A percentile compares a stretch with the other conserved stretches of the same genome.
Evolutionary conservation across 2,888 invertebrate species (phyloP).

Genomic region (Pherbina coryleti): DNA sequence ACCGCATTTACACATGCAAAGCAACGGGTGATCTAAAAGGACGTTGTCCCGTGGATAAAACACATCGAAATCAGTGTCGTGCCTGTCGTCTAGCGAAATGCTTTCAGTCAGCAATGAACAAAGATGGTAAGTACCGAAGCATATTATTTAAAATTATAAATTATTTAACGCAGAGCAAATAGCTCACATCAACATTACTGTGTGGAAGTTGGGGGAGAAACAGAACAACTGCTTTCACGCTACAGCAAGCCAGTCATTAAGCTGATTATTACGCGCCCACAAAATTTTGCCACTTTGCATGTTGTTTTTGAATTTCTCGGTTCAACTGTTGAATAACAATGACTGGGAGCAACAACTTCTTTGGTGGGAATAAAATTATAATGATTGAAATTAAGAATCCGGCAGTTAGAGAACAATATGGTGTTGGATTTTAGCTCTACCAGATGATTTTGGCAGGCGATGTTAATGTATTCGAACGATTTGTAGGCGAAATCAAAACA

Average conservation of each 20-base stretch:
- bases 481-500: too few species aligned
- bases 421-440: too few species aligned
- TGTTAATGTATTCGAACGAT: too few species aligned
- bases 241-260: constrained; percentile 51
- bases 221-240: background rate
- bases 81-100: constrained; percentile 96
- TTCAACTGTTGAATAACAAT: constrained; percentile 36
- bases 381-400: too few species aligned
- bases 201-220: background rate
- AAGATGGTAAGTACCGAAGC: constrained; percentile 84
- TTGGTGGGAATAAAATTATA: too few species aligned
- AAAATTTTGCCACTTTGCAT: constrained; percentile 48
- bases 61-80: constrained; percentile 95
- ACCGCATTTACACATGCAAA: constrained; percentile 97
- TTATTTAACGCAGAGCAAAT: background rate
- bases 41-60: constrained; percentile 95
- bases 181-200: background rate
- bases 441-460: too few species aligned
- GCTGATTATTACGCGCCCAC: constrained; percentile 60
- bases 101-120: constrained; percentile 97
- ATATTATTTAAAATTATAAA: background rate
- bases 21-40: constrained; percentile 94
- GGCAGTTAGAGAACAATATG: too few species aligned
- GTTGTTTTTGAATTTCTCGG: constrained; percentile 24
- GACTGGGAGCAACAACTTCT: constrained; percentile 6